Evolutionary conservation across 2,797 vertebrate species (phyloP), one percentile per base, ranked within the genome.

Genomic region (Morus bassanus): DNA sequence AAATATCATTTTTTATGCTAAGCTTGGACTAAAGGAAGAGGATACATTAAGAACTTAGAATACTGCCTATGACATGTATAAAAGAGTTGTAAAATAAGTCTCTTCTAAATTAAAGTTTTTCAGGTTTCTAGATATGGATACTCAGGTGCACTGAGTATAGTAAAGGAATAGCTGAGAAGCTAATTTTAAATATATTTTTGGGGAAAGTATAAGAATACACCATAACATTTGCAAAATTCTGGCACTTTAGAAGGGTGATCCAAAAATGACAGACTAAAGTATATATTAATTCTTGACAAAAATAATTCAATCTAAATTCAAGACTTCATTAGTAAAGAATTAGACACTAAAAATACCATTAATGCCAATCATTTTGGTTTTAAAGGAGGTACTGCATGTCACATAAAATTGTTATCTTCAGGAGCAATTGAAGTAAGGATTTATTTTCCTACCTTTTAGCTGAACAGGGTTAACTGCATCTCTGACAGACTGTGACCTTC

Each of bases 81-180:
- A 45, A 68, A 50, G 4, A 12, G 4, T 31, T 83, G 8, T 31
- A 79, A 59, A 83, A 30, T 7, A 46, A 46, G 8, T 9, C 2
- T 78, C 25, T 86, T 74, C 11, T 72, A 39, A 75, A 75, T 35
- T 28, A 51, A 23, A 67, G 3, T 41, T 19, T 33, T 74, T 50
- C 14, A 43, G 18, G 4, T 78, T 91, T 28, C 9, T 37, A 78
- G 7, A 15, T 45, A 23, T 39, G 4, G 22, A 39, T 78, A 39
- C 2, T 68, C 3, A 8, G 4, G 10, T 79, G 8, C 13, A 57
- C 7, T 45, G 2, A 60, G 2, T n/a, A 43, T 39, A 35, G 4
- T 22, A 41, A 91, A 45, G 28, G 21, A 79, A 48, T 11, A 72
- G 8, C 2, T 43, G 11, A 59, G 23, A 73, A 79, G 7, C 6